phyloP scores from a whole-genome alignment of 2,113 vertebrate genomes.

The Tupaia chinensis region DNA sequence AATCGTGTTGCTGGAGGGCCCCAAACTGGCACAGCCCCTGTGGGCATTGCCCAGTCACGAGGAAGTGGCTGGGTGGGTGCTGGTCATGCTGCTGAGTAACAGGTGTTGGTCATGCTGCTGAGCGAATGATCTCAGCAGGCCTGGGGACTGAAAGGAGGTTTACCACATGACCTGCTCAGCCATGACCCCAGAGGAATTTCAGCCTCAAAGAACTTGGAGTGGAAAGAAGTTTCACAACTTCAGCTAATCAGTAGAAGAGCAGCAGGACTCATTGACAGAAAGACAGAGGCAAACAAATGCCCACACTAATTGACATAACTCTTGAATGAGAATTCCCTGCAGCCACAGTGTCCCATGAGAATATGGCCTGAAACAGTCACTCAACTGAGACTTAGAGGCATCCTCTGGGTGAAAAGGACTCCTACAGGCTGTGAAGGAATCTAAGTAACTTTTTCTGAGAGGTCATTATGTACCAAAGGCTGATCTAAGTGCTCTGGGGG shows the following conservation, averaged over 20 bases:
- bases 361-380: background rate
- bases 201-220: slow-evolving; percentile 71
- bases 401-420: background rate
- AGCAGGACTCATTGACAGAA: slow-evolving; percentile 69
- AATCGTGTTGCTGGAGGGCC: background rate
- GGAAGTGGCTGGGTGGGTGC: background rate
- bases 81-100: background rate
- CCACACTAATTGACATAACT: background rate
- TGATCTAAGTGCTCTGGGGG: background rate
- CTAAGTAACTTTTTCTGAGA: background rate
- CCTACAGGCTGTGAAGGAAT: background rate
- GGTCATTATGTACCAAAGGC: background rate
- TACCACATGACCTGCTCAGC: slow-evolving; percentile 43
- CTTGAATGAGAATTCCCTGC: slow-evolving; percentile 44
- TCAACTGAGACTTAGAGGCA: background rate
- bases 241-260: slow-evolving; percentile 63
- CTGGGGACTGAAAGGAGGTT: slow-evolving; percentile 62
- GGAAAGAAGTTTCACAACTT: slow-evolving; percentile 65
- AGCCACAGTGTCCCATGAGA: background rate
- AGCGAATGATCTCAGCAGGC: slow-evolving; percentile 61
- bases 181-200: slow-evolving; percentile 19
- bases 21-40: background rate
- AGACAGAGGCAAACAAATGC: slow-evolving; percentile 74
- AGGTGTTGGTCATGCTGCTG: slow-evolving; percentile 56
- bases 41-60: background rate